A percentile compares a stretch with the other conserved stretches of the same genome.
Conservation (phyloP, 2,888 invertebrate species). For the Torymus tubicola region DNA sequence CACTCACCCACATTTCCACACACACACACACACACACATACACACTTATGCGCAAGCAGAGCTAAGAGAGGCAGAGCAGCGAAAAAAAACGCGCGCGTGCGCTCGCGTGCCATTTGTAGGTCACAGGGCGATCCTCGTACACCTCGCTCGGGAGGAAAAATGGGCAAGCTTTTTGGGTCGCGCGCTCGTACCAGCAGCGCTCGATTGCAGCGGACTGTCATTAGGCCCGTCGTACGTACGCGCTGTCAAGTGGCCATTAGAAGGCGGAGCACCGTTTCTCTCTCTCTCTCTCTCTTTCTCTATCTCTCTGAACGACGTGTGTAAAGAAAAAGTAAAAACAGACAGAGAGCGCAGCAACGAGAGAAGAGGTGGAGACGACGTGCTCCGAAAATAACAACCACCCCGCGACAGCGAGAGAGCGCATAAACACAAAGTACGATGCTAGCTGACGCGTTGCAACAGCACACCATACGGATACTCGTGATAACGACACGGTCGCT, state of each 20-base stretch:
- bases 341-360: background rate
- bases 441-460: too few species aligned
- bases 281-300: too few species aligned
- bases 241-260: constrained; percentile 15
- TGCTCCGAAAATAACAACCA: constrained; percentile 34
- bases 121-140: background rate
- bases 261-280: background rate
- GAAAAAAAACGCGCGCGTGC: constrained; percentile 22
- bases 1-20: constrained; percentile 52
- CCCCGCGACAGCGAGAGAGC: constrained; percentile 13
- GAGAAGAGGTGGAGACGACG: constrained; percentile 7
- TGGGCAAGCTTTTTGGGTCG: background rate
- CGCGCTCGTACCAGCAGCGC: too few species aligned
- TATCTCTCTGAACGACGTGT: too few species aligned
- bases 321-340: constrained; percentile 40
- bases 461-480: too few species aligned
- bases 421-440: constrained; percentile 43
- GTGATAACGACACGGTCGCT: too few species aligned
- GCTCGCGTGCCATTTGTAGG: constrained; percentile 25
- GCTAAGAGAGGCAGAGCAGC: constrained; percentile 27
- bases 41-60: too few species aligned
- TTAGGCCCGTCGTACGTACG: background rate
- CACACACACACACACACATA: too few species aligned
- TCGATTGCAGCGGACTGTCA: background rate
- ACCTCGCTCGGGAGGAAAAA: too few species aligned